These are phyloP conservation scores for Clarias magur DNA, from an alignment of 2,113 vertebrate genomes.

Conservation along the genomic window DNA sequence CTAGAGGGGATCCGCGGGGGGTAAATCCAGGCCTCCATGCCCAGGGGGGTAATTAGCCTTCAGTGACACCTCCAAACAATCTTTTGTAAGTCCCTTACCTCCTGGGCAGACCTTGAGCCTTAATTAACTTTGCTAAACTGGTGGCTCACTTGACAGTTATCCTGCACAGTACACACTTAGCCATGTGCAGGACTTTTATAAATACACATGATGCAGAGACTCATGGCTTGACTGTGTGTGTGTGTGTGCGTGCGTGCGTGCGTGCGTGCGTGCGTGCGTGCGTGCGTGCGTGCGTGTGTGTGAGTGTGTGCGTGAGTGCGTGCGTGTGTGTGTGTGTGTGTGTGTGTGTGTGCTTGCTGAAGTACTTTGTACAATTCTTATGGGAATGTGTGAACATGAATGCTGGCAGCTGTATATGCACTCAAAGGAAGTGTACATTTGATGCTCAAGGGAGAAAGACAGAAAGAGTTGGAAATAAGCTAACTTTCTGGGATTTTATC, in stretches of 20 bases:
- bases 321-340: neutral
- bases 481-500: neutral
- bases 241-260: no score
- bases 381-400: conserved; percentile 12
- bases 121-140: conserved; percentile 55
- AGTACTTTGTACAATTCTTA: neutral
- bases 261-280: neutral
- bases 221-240: conserved; percentile 17
- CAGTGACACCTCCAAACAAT: conserved; percentile 58
- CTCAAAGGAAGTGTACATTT: neutral
- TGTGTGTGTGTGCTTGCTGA: neutral
- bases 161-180: conserved; percentile 48
- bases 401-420: conserved; percentile 30
- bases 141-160: conserved; percentile 51
- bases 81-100: conserved; percentile 38
- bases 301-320: neutral
- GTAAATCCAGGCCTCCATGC: conserved; percentile 54
- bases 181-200: conserved; percentile 37
- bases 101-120: conserved; percentile 49
- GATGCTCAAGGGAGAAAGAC: neutral
- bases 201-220: conserved; percentile 11
- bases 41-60: conserved; percentile 61
- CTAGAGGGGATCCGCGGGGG: conserved; percentile 53
- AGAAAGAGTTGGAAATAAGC: neutral
- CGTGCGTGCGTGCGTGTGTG: neutral